A percentile compares a stretch with the other conserved stretches of the same genome.
Evolutionary conservation across 2,113 vertebrate species (phyloP).

Genomic region (Natator depressus): DNA sequence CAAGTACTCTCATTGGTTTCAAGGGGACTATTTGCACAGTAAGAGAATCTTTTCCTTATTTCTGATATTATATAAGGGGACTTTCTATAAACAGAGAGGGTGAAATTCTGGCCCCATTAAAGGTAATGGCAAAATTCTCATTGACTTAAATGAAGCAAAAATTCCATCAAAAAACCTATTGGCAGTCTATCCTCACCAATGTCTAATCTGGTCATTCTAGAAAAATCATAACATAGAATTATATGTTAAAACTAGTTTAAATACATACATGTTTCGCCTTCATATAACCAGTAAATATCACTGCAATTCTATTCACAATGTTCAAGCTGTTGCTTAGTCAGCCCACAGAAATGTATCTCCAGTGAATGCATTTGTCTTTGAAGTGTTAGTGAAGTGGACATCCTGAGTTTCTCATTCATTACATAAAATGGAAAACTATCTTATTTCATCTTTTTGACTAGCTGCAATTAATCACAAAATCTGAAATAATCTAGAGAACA

Average conservation of each 20-base stretch:
- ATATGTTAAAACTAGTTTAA: neutral
- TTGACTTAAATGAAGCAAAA: neutral
- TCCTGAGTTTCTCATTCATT: neutral
- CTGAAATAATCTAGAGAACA: conserved; percentile 37
- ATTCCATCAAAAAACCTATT: neutral
- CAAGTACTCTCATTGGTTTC: neutral
- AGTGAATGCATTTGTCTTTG: neutral
- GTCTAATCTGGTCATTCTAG: neutral
- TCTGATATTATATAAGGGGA: neutral
- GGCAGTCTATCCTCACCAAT: neutral
- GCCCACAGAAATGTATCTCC: neutral
- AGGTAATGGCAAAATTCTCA: neutral
- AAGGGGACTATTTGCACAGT: neutral
- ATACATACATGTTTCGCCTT: neutral
- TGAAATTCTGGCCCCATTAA: neutral
- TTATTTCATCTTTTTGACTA: conserved; percentile 48
- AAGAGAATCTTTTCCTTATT: neutral
- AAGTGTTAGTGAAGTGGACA: neutral
- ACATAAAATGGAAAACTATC: conserved; percentile 2
- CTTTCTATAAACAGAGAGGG: neutral
- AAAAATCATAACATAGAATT: neutral
- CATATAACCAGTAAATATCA: neutral
- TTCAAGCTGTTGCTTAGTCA: neutral
- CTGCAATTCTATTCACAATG: neutral
- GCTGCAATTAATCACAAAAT: conserved; percentile 58